Evolutionary conservation across 2,888 invertebrate species (phyloP).

Genomic region (Apamea crenata): DNA sequence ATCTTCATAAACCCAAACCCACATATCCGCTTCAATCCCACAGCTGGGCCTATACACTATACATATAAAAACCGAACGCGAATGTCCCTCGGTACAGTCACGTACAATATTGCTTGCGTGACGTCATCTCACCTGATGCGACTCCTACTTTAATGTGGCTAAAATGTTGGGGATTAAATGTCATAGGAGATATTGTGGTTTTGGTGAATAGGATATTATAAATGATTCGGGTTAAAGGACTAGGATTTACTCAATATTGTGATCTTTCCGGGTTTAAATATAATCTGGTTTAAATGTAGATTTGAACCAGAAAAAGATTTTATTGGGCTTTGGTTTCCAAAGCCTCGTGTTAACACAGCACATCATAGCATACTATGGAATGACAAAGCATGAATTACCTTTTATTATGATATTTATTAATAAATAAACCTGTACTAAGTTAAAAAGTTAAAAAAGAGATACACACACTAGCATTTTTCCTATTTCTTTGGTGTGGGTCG

Average conservation of each 20-base stretch:
- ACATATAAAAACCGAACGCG: conserved; percentile 37
- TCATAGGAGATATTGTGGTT: conserved; percentile 5
- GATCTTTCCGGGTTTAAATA: background rate
- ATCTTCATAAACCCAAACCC: background rate
- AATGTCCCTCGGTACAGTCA: conserved; percentile 71
- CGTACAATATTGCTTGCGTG: conserved; percentile 77
- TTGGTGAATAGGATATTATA: background rate
- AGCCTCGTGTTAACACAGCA: background rate
- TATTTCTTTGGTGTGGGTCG: background rate
- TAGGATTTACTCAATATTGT: background rate
- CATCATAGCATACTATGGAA: background rate
- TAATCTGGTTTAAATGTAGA: background rate
- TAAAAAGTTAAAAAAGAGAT: background rate
- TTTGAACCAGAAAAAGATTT: no score
- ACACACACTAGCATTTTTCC: background rate
- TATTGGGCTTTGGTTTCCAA: no score
- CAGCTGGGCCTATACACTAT: conserved; percentile 26
- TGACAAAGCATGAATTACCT: no score
- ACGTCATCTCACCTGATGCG: conserved; percentile 63
- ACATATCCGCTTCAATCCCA: conserved; percentile 12
- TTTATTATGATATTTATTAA: background rate
- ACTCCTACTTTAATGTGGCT: conserved; percentile 37
- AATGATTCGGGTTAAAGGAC: background rate
- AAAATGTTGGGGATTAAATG: conserved; percentile 53
- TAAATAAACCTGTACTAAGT: background rate